Base-by-base conservation (phyloP, 2,888 invertebrate species). In the Salpingus planirostris region DNA sequence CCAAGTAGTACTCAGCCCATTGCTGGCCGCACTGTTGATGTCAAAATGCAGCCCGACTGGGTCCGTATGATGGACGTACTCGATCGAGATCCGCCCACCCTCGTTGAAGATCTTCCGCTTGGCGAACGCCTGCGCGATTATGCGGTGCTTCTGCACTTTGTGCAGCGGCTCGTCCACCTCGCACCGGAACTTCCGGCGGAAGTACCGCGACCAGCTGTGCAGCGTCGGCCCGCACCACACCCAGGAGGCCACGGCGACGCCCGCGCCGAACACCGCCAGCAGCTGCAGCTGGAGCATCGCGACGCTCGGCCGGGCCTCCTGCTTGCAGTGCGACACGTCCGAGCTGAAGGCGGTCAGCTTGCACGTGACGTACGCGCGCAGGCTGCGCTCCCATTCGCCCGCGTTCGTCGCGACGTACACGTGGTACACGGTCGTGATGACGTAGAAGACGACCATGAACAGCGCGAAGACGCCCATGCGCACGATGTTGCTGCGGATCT, bases 161-260 rank as follows among this genome's bases (percentile, higher is more conserved):
- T n/a, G n/a, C 36, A 84, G 77, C 1, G 83, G 83, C 44, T 77
- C 76, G 36, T 76, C 72, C 1, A 70, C 59, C 54, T 78, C 75
- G 43, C 78, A 78, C 10, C 81, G 82, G 57, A 79, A 81, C 57
- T 80, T 81, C 63, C 84, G 82, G 57, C 80, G 74, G 34, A 90
- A 67, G 62, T 86, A 89, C 33, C 90, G 73, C 39, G 78, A 76
- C 95, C 95, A 96, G 8, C 84, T 79, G 46, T 83, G 78, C 3
- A 86, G 62, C 3, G 91, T 87, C 21, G 88, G 81, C 12, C 76
- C 75, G 4, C 88, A 92, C 91, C 91, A 95, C 15, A 90, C 85
- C 91, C 92, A 95, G 0, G 89, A 87, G 2, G 91, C 88, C 83
- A 92, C 88, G 14, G 86, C 74, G 39, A 89, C 76, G 23, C 91